phyloP scores from a whole-genome alignment of 2,797 vertebrate species.

The Triplophysa bombifrons region DNA sequence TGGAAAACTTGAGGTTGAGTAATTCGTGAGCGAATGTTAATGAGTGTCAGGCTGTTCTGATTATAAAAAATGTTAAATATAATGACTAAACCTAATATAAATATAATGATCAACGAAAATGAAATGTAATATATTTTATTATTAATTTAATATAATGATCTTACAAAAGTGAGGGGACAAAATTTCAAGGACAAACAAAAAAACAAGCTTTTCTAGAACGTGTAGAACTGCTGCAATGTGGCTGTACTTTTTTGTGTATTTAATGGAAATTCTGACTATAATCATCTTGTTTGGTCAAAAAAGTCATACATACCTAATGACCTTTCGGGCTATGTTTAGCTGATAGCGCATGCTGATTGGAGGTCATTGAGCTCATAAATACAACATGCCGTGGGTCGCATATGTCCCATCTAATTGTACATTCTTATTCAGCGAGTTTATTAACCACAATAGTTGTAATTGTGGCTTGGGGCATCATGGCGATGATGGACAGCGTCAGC shows the following conservation, averaged over 20 bases:
- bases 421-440: constrained; percentile 53
- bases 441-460: constrained; percentile 58
- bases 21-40: no score
- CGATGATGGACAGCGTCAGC: constrained; percentile 44
- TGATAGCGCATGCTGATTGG: constrained; percentile 3
- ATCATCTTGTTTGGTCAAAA: background rate
- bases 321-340: constrained; percentile 14
- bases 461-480: constrained; percentile 45
- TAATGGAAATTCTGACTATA: background rate
- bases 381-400: constrained; percentile 41
- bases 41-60: no score
- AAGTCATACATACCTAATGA: background rate
- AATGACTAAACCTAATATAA: no score
- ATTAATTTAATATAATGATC: no score
- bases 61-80: no score
- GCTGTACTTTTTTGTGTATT: background rate
- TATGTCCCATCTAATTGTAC: constrained; percentile 54
- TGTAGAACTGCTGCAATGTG: background rate
- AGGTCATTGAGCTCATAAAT: constrained; percentile 50
- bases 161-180: background rate
- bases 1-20: no score
- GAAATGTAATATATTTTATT: no score
- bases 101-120: no score
- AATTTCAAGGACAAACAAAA: background rate
- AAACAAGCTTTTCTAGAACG: background rate